These are phyloP conservation scores for Carcinoscorpius rotundicauda DNA, from an alignment of 1,140 invertebrate genomes.

Conservation along the genomic window DNA sequence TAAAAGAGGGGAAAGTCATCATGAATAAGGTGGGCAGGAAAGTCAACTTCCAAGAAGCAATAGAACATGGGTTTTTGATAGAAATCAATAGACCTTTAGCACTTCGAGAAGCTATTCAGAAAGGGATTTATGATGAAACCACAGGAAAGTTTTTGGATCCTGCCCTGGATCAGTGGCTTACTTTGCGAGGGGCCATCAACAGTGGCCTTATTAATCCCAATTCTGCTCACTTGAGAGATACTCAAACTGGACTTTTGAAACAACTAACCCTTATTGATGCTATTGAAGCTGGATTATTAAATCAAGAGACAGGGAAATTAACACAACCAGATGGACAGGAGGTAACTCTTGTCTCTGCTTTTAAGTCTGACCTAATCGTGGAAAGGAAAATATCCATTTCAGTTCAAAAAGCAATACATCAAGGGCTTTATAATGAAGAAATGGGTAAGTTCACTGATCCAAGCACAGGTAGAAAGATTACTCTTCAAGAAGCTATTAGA, in stretches of 20 bases:
- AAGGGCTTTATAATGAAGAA: slow-evolving; percentile 66
- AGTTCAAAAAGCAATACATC: slow-evolving; percentile 69
- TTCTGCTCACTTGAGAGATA: slow-evolving; percentile 71
- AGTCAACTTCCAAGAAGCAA: slow-evolving; percentile 72
- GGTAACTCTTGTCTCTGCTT: slow-evolving; percentile 62
- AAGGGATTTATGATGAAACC: slow-evolving; percentile 62
- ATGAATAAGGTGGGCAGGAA: slow-evolving; percentile 46
- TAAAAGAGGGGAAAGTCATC: slow-evolving; percentile 50
- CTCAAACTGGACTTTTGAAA: slow-evolving; percentile 54
- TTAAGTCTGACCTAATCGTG: slow-evolving; percentile 61
- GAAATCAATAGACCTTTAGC: slow-evolving; percentile 67
- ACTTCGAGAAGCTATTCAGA: slow-evolving; percentile 69
- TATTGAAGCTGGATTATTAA: slow-evolving; percentile 59
- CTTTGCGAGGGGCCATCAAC: slow-evolving; percentile 56
- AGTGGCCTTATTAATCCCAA: slow-evolving; percentile 62
- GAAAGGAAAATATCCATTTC: slow-evolving; percentile 71
- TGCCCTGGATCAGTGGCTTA: slow-evolving; percentile 55
- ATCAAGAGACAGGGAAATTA: slow-evolving; percentile 55
- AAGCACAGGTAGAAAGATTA: slow-evolving; percentile 55
- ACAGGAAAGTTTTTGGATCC: slow-evolving; percentile 68
- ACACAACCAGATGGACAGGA: slow-evolving; percentile 56
- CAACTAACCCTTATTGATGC: slow-evolving; percentile 55
- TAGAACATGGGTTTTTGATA: slow-evolving; percentile 65
- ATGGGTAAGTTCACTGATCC: slow-evolving; percentile 71
- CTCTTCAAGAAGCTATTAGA: slow-evolving; percentile 69